Conservation (phyloP, 2,797 vertebrate genomes). For the Serranus cabrilla region DNA sequence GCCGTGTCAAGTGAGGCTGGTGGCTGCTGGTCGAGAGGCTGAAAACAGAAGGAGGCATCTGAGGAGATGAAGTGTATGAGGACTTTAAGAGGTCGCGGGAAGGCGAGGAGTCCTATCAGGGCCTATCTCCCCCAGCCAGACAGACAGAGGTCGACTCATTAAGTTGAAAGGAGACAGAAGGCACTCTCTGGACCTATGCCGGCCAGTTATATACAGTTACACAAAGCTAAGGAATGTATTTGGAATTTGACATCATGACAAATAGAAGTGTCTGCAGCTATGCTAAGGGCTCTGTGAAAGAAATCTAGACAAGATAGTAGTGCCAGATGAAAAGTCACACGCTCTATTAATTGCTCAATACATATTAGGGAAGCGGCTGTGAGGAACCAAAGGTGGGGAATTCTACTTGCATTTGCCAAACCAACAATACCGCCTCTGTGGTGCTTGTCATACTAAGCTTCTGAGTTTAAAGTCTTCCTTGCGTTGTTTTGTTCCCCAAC, state of each 20-base stretch:
- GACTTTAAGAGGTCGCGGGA: slow-evolving; percentile 27
- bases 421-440: background rate
- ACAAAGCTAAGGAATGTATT: background rate
- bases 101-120: slow-evolving; percentile 20
- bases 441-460: background rate
- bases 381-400: background rate
- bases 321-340: too few species aligned
- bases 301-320: background rate
- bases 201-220: background rate
- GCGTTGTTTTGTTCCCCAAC: background rate
- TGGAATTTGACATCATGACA: background rate
- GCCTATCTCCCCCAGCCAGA: slow-evolving; percentile 37
- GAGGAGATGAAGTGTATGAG: slow-evolving; percentile 43
- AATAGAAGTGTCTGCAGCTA: background rate
- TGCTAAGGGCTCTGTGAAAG: too few species aligned
- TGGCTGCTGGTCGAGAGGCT: slow-evolving; percentile 58
- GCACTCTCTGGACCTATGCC: background rate
- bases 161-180: slow-evolving; percentile 7
- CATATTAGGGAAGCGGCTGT: background rate
- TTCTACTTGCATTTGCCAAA: background rate
- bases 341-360: background rate
- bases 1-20: slow-evolving; percentile 40
- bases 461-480: background rate
- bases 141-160: slow-evolving; percentile 10
- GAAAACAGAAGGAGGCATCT: slow-evolving; percentile 41